phyloP scores from a whole-genome alignment of 2,113 vertebrate species.

The Sorex fumeus region DNA sequence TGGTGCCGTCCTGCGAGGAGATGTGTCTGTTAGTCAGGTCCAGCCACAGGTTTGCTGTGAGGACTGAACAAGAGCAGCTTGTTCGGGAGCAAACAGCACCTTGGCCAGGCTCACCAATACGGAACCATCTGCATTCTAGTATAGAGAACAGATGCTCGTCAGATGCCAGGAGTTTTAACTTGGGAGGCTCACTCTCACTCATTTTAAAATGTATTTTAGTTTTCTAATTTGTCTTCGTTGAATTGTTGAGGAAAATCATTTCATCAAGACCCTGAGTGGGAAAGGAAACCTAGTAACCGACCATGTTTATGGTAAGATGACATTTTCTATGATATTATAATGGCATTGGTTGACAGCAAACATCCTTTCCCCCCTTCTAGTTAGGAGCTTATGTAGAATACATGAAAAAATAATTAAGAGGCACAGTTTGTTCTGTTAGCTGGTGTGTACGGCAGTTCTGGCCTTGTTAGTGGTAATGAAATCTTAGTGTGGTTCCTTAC shows the following conservation, averaged over 20 bases:
- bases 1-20: background rate
- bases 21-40: background rate
- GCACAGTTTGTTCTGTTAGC: conserved; percentile 13
- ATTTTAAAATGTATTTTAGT: background rate
- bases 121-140: background rate
- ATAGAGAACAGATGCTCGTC: background rate
- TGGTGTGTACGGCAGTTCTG: background rate
- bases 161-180: background rate
- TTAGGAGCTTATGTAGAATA: background rate
- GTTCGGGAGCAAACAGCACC: background rate
- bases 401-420: conserved; percentile 58
- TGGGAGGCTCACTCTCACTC: background rate
- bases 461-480: background rate
- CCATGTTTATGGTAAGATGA: conserved; percentile 2
- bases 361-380: background rate
- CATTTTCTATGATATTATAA: background rate
- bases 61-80: background rate
- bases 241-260: conserved; percentile 42
- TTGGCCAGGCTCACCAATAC: background rate
- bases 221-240: background rate
- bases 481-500: conserved; percentile 89
- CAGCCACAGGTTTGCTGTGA: background rate
- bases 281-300: conserved; percentile 11
- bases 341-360: background rate
- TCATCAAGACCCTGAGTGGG: background rate